Evolutionary conservation across 2,888 invertebrate genomes (phyloP), one percentile per base, ranked within the genome.

Genomic region (Antitype chi): DNA sequence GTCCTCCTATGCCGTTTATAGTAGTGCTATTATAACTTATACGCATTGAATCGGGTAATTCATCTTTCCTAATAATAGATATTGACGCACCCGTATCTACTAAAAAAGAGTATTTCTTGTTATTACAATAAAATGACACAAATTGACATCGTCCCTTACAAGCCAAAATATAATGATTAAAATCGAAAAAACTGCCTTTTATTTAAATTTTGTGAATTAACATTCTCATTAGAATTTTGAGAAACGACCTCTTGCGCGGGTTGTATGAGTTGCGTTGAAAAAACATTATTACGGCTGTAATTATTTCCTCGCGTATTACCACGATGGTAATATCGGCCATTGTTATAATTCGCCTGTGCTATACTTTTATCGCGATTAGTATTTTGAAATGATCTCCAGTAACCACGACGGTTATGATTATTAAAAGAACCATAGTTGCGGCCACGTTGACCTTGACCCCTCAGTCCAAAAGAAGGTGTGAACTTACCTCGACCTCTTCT

Each of bases 1-100:
- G 63, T 0, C 63, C 63, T 23, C 47, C 63, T 25, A 64, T 66
- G 20, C 28, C 49, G 28, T 66, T 66, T 66, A 66, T 52, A 49
- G 47, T 66, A 66, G 28, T 66, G 28, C 28, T 66, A 66, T 66
- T 11, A 28, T 66, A 20, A 66, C 66, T 28, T 28, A 20, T 66
- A 28, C 20, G 49, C 28, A 28, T 23, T 6, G 49, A 23, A 52
- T 66, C 49, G 49, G 28, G 66, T 28, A 28, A 49, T 28, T 49
- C 20, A 13, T 66, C 20, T 66, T 66, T 66, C 13, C 17, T 52
- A 52, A 52, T 52, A 28, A 67, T 52, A 0, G 52, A 67, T 32
- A 67, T 32, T 32, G 49, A 66, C 13, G 66, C 52, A 66, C 52
- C 66, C 7, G 49, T 66, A 66, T 66, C 66, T 23, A 66, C 66